phyloP scores from a whole-genome alignment of 2,888 invertebrate genomes.

The Nephrotoma flavescens region DNA sequence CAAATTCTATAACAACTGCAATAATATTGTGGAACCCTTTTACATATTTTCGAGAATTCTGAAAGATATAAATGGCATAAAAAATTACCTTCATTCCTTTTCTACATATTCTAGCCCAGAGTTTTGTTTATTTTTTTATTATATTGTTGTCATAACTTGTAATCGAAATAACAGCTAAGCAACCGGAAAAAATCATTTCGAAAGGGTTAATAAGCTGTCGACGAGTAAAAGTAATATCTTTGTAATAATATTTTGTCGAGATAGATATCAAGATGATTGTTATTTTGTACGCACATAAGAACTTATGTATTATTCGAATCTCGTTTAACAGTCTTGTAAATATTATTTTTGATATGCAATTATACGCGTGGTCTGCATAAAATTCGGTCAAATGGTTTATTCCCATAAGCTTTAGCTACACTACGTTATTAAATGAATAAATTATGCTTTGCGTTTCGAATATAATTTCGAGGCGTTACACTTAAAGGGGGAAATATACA shows the following conservation, averaged over 20 bases:
- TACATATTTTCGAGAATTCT: neutral
- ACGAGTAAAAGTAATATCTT: no score
- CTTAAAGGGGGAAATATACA: neutral
- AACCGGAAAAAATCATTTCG: neutral
- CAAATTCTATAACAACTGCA: neutral
- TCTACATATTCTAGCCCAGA: neutral
- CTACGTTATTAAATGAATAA: no score
- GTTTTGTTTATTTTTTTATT: neutral
- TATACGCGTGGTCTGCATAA: no score
- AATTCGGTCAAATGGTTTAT: no score
- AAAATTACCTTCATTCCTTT: neutral
- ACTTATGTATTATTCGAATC: no score
- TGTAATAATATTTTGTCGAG: no score
- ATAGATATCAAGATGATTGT: no score
- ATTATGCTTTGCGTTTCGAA: no score
- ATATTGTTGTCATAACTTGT: neutral
- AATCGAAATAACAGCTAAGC: neutral
- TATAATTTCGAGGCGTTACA: neutral
- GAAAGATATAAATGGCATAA: neutral
- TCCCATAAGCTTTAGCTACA: no score
- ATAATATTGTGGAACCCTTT: neutral
- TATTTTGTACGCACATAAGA: no score
- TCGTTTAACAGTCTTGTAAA: no score
- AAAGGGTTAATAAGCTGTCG: neutral
- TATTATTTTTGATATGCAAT: no score